phyloP scores from a whole-genome alignment of 2,113 vertebrate species.

The Nettapus auritus region DNA sequence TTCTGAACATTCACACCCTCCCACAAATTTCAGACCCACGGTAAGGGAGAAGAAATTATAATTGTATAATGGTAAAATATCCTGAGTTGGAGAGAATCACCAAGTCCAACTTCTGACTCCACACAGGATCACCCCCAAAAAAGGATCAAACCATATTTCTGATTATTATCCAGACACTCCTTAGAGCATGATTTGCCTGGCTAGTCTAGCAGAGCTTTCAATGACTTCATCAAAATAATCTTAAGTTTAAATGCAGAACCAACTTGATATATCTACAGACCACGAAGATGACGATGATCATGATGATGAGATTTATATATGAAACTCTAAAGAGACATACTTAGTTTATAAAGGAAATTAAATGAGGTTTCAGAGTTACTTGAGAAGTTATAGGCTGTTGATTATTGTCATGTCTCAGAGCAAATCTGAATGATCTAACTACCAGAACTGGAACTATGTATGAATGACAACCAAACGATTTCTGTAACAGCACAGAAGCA shows the following conservation, averaged over 20 bases:
- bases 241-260: not conserved
- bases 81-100: not conserved
- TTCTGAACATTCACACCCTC: not conserved
- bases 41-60: not conserved
- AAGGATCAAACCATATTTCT: not conserved
- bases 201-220: not conserved
- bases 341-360: not conserved
- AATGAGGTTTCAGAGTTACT: not conserved
- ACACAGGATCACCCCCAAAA: not conserved
- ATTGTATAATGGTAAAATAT: not conserved
- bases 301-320: not conserved
- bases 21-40: not conserved
- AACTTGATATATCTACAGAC: not conserved
- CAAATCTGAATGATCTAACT: not conserved
- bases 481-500: not conserved
- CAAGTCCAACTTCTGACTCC: not conserved
- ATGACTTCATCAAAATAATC: not conserved
- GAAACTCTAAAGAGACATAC: not conserved
- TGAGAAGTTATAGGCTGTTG: not conserved
- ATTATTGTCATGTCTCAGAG: not conserved
- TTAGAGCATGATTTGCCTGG: not conserved
- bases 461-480: not conserved
- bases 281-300: not conserved
- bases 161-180: not conserved
- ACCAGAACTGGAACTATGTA: not conserved